Evolutionary conservation across 2,888 invertebrate genomes (phyloP).

Genomic region (Drosophila neonasuta): DNA sequence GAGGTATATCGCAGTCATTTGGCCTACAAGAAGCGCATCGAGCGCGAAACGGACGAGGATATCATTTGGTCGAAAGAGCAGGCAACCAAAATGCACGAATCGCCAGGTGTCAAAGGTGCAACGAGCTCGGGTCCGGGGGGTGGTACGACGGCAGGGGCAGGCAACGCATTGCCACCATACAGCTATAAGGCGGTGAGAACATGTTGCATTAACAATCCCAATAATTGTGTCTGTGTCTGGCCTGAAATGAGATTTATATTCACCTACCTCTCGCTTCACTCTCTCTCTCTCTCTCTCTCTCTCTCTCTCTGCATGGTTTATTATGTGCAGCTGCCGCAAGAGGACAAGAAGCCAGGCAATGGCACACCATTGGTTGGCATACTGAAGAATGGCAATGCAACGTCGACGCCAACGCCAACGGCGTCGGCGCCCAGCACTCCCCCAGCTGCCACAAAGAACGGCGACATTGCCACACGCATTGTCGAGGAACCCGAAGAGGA

Average conservation of each 20-base stretch:
- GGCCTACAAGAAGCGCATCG: constrained; percentile 87
- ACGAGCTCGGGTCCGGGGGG: neutral
- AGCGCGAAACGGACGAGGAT: constrained; percentile 89
- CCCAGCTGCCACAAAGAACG: constrained; percentile 60
- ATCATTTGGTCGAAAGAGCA: constrained; percentile 89
- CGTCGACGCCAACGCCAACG: constrained; percentile 51
- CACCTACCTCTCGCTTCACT: neutral
- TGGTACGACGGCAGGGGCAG: neutral
- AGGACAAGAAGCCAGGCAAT: constrained; percentile 78
- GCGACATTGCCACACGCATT: constrained; percentile 63
- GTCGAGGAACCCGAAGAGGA: constrained; percentile 71
- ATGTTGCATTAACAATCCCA: constrained; percentile 37
- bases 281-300: neutral
- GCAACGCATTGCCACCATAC: constrained; percentile 76
- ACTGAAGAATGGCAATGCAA: constrained; percentile 81
- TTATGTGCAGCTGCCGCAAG: constrained; percentile 79
- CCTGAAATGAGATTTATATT: constrained; percentile 54
- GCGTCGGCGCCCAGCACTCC: constrained; percentile 51
- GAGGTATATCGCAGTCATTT: constrained; percentile 91
- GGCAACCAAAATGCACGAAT: constrained; percentile 87
- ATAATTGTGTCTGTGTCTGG: constrained; percentile 25
- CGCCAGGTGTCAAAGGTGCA: constrained; percentile 81
- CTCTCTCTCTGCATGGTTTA: neutral
- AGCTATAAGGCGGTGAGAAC: constrained; percentile 84
- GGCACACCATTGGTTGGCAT: constrained; percentile 81